Conservation (phyloP, 2,888 invertebrate species). For the Acleris cristana region DNA sequence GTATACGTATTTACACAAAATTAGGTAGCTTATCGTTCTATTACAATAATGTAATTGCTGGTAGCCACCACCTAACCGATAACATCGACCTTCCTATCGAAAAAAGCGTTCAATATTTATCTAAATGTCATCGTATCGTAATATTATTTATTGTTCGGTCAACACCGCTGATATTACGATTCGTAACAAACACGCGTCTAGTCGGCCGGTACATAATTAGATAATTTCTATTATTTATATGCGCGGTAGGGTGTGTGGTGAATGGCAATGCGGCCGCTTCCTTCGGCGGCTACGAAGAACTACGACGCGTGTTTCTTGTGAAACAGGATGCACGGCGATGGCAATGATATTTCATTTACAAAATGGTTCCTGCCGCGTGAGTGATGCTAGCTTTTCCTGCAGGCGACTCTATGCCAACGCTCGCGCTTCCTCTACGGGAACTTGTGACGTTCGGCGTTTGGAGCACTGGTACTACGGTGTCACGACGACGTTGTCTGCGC, state of each 20-base stretch:
- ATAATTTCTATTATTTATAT: constrained; percentile 84
- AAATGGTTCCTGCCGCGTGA: constrained; percentile 46
- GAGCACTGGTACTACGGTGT: background rate
- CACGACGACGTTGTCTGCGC: background rate
- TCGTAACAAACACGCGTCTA: constrained; percentile 64
- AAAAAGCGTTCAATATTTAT: constrained; percentile 71
- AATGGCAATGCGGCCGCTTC: constrained; percentile 71
- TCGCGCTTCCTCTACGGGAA: constrained; percentile 72
- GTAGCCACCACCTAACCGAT: constrained; percentile 60
- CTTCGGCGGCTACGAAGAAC: constrained; percentile 71
- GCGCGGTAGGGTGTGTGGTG: constrained; percentile 66
- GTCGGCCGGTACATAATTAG: constrained; percentile 72
- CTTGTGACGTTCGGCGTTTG: constrained; percentile 22
- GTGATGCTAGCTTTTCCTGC: constrained; percentile 64
- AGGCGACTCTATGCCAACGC: constrained; percentile 53
- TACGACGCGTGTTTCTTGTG: constrained; percentile 64
- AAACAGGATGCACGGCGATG: constrained; percentile 74
- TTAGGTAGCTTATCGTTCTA: constrained; percentile 71
- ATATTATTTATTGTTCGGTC: constrained; percentile 62
- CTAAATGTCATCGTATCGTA: constrained; percentile 65
- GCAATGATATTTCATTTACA: constrained; percentile 58
- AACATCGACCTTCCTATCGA: constrained; percentile 75
- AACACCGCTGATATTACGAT: constrained; percentile 64
- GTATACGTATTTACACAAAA: constrained; percentile 50
- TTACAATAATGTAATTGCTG: constrained; percentile 75